Evolutionary conservation across 2,888 invertebrate genomes (phyloP), one percentile per base, ranked within the genome.

Genomic region (Papilio elwesi): DNA sequence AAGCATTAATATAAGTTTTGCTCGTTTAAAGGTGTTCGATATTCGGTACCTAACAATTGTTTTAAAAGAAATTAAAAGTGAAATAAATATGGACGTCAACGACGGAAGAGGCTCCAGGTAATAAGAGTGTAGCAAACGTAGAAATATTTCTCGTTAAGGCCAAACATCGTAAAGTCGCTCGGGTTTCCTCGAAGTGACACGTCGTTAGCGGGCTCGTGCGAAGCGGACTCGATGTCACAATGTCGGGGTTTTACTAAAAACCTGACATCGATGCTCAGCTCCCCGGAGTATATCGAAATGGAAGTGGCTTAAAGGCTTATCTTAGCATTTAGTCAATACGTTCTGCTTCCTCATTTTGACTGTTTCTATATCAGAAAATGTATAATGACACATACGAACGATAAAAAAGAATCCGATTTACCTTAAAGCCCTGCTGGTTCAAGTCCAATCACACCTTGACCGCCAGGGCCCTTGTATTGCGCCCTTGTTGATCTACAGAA

Each of bases 161-260:
- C 77, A 78, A 78, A 77, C 78, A 76, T 75, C 80, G 80, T 81
- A 82, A 83, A 81, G 79, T 76, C 77, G 76, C 77, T 77, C 78
- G 76, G 73, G 79, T 85, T 85, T 88, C 84, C 75, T 73, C 81
- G 89, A 89, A 89, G 76, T 76, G 75, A 59, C 75, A 59, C 69
- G 71, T 85, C 79, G 88, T 90, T 90, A 89, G 85, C 90, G 77
- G 70, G 74, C 77, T 80, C 76, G 82, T 83, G 90, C 77, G 86
- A 90, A 81, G 76, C 78, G 80, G 73, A 77, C 78, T 76, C 78
- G 80, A 80, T 80, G 80, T 77, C 79, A 82, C 83, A 81, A 80
- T 76, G 78, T 77, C 59, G 63, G 53, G 70, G 70, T 76, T 76
- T 79, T 75, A 78, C 77, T 72, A 70, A 76, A 78, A 76, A 77